Evolutionary conservation across 2,888 invertebrate species (phyloP).

Genomic region (Cancer borealis): DNA sequence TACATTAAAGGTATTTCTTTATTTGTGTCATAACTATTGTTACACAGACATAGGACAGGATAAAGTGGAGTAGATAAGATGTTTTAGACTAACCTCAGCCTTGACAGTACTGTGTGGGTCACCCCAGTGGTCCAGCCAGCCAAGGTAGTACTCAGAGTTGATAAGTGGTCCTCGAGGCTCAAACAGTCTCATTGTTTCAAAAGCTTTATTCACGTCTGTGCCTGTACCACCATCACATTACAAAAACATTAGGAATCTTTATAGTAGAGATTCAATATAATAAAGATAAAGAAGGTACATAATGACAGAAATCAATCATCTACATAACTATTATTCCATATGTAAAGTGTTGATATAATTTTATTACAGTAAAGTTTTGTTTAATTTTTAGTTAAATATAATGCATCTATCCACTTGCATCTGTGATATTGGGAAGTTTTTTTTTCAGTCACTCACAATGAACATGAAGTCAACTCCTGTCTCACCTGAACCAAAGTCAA

Average conservation of each 20-base stretch:
- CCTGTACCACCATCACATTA: neutral
- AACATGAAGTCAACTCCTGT: neutral
- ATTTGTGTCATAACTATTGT: neutral
- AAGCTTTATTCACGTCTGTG: constrained; percentile 49
- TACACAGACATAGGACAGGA: neutral
- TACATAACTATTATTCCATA: neutral
- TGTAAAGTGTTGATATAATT: neutral
- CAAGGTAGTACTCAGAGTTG: constrained; percentile 95
- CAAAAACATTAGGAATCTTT: neutral
- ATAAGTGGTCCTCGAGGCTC: constrained; percentile 88
- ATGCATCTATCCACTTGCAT: neutral
- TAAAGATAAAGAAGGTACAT: neutral
- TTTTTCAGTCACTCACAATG: neutral
- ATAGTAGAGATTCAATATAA: neutral
- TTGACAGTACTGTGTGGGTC: constrained; percentile 83
- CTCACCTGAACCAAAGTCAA: constrained; percentile 86
- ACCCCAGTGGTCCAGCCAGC: constrained; percentile 94
- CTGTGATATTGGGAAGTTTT: neutral
- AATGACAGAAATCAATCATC: neutral
- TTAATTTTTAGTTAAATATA: neutral
- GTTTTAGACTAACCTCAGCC: constrained; percentile 79
- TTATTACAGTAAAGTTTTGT: neutral
- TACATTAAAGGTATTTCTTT: neutral
- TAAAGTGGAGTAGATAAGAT: neutral
- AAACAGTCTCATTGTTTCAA: constrained; percentile 80